Conservation (phyloP, 1,140 invertebrate species). For the Eriocheir sinensis region DNA sequence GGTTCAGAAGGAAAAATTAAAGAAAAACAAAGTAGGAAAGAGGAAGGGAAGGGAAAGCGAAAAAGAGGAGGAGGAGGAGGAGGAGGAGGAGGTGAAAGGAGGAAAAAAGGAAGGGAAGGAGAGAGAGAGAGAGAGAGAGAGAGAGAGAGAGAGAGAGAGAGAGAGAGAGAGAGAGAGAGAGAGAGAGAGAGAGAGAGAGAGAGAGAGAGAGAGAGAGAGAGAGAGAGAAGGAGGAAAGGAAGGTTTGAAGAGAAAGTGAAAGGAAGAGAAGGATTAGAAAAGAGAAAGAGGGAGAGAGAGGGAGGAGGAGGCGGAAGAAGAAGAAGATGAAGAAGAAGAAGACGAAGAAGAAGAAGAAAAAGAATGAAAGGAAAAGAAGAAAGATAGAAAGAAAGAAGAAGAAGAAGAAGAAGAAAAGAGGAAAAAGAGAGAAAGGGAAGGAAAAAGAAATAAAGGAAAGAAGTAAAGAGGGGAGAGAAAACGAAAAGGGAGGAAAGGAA, state of each 20-base stretch:
- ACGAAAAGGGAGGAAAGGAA: background rate
- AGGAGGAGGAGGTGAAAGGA: background rate
- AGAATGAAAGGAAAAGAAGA: background rate
- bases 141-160: background rate
- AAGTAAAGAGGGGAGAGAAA: background rate
- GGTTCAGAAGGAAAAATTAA: background rate
- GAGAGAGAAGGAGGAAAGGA: background rate
- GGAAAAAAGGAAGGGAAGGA: slow-evolving; percentile 37
- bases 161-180: background rate
- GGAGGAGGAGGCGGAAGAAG: background rate
- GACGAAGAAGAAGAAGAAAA: background rate
- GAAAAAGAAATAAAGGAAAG: background rate
- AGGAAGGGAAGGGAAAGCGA: background rate
- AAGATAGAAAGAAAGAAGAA: background rate
- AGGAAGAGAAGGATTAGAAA: background rate
- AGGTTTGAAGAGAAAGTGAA: background rate
- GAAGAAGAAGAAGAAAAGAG: background rate
- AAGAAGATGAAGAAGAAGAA: background rate
- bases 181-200: slow-evolving; percentile 32
- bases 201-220: background rate
- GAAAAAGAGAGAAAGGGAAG: background rate
- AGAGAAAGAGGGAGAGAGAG: background rate
- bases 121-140: background rate
- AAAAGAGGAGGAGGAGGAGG: background rate
- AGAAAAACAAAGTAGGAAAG: background rate